phyloP scores from a whole-genome alignment of 1,140 invertebrate genomes.

The Nephila pilipes region DNA sequence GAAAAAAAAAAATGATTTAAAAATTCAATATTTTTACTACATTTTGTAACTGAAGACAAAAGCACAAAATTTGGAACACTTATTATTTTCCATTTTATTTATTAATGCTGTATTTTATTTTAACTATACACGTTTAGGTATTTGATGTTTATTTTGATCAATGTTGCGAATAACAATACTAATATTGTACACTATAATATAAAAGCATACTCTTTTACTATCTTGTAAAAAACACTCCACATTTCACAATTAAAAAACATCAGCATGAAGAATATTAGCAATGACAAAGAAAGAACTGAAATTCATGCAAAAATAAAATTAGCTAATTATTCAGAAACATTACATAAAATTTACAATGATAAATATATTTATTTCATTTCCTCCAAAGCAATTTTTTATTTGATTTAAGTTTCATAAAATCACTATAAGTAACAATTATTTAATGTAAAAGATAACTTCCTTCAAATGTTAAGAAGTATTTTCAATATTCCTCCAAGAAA shows the following conservation, averaged over 20 bases:
- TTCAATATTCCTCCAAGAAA: neutral
- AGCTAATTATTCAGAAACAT: neutral
- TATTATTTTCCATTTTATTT: conserved; percentile 15
- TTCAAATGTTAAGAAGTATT: neutral
- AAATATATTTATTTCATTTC: neutral
- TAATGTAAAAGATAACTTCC: neutral
- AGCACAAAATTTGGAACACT: neutral
- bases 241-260: neutral
- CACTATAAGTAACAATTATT: neutral
- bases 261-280: neutral
- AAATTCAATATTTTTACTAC: too few species aligned
- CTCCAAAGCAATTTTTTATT: neutral
- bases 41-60: neutral
- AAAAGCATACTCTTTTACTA: neutral
- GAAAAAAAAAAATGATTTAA: too few species aligned
- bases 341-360: neutral
- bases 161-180: conserved; percentile 15
- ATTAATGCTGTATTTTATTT: conserved; percentile 27
- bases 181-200: neutral
- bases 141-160: conserved; percentile 34
- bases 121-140: conserved; percentile 28
- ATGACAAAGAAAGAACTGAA: neutral
- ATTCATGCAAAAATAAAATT: conserved; percentile 8
- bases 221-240: conserved; percentile 12
- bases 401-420: neutral